Percentiles rank a stretch among this genome's conserved stretches.
phyloP scores from a whole-genome alignment of 1,140 invertebrate genomes.

The Drosophila arawakana region DNA sequence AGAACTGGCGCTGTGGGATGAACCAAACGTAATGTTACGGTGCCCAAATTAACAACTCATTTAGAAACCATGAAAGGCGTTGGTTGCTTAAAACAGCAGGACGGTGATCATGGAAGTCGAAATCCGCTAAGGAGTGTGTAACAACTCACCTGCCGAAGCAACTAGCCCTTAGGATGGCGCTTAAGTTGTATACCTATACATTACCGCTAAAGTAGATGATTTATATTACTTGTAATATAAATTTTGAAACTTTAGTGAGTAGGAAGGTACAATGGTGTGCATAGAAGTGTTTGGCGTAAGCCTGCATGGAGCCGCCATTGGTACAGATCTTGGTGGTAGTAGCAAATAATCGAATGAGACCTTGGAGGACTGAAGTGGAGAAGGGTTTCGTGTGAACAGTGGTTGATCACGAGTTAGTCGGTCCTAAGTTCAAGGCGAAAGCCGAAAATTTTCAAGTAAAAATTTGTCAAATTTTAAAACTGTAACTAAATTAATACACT shows the following conservation, averaged over 20 bases:
- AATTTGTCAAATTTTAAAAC: no score
- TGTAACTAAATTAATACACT: constrained; percentile 66
- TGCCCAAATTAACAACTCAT: constrained; percentile 87
- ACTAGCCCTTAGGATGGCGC: no score
- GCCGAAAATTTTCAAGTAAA: constrained; percentile 51
- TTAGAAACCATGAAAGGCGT: constrained; percentile 66
- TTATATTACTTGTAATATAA: no score
- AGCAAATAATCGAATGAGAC: no score
- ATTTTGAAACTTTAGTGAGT: no score
- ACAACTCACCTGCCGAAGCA: constrained; percentile 88
- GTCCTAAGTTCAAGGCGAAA: constrained; percentile 91
- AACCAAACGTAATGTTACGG: constrained; percentile 82
- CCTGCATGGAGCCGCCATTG: constrained; percentile 89
- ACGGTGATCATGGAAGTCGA: no score
- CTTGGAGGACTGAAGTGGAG: constrained; percentile 85
- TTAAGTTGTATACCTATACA: no score
- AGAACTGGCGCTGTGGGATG: constrained; percentile 96
- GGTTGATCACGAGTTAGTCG: constrained; percentile 95
- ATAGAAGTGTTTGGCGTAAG: no score
- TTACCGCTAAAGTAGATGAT: no score
- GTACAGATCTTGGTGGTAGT: constrained; percentile 87
- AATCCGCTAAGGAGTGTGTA: constrained; percentile 86
- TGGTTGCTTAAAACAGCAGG: no score
- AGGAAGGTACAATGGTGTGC: no score
- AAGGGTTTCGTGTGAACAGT: constrained; percentile 96